A percentile compares a stretch with the other conserved stretches of the same genome.
These are phyloP conservation scores for Corythoichthys haematopterus DNA, from an alignment of 2,113 vertebrate species.

Conservation along the genomic window DNA sequence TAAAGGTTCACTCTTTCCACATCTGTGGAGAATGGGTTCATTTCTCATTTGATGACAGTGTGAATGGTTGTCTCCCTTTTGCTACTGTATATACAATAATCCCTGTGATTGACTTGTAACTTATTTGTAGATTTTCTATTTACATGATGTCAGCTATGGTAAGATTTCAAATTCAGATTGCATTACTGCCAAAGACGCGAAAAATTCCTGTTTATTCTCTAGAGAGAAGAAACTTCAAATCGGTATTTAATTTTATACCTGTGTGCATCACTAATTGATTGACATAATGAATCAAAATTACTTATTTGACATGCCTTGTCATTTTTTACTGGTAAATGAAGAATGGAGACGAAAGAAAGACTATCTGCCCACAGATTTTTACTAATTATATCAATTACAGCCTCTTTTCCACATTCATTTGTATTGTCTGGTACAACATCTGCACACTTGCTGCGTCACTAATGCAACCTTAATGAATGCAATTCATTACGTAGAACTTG, in stretches of 20 bases:
- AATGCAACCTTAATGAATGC: constrained; percentile 40
- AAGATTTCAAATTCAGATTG: constrained; percentile 31
- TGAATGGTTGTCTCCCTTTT: neutral
- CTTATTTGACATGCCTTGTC: constrained; percentile 57
- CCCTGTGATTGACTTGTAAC: neutral
- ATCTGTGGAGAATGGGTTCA: neutral
- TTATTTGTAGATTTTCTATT: too few relatives aligned
- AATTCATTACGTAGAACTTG: constrained; percentile 32
- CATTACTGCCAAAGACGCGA: constrained; percentile 48
- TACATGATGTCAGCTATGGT: too few relatives aligned
- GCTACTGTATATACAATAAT: neutral
- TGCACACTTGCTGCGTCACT: constrained; percentile 38
- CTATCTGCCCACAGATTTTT: constrained; percentile 63
- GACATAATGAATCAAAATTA: constrained; percentile 77
- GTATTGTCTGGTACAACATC: constrained; percentile 52
- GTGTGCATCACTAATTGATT: constrained; percentile 60
- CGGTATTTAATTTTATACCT: constrained; percentile 71
- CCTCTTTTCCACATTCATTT: constrained; percentile 55
- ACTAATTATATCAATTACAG: constrained; percentile 72
- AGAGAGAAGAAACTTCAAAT: constrained; percentile 55
- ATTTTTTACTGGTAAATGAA: constrained; percentile 60
- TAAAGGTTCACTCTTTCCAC: neutral
- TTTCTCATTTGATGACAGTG: neutral
- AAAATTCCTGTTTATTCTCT: constrained; percentile 67
- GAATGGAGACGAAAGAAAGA: constrained; percentile 66